Evolutionary conservation across 2,113 vertebrate species (phyloP), one percentile per base, ranked within the genome.

Genomic region (Indicator indicator): DNA sequence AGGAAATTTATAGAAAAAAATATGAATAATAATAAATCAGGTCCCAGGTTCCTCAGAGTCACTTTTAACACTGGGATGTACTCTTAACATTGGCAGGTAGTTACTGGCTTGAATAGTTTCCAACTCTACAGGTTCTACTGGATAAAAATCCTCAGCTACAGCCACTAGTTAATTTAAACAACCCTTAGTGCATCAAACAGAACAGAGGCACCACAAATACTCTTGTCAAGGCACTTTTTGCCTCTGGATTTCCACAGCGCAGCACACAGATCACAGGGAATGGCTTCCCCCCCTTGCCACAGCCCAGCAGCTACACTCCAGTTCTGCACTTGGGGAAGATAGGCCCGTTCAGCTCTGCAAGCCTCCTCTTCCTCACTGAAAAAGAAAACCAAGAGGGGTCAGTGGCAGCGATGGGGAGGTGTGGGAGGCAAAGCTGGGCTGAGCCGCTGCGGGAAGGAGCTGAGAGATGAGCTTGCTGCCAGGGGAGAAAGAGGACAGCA

Each of bases 251-350:
- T 96, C 96, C 95, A 81, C 92, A 72, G 93, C 90, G 92, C 38
- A 96, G 90, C 76, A 88, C 88, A 95, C 88, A 95, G 91, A 86
- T 70, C 63, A 36, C 95, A 16, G 10, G 91, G 91, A 77, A 33
- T 17, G 70, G 84, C 67, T 62, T 81, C 62, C 50, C 50, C 21
- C 21, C 10, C 50, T 10, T 8, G 24, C 50, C 79, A 5, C 24
- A 72, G 36, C 67, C 81, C 81, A 65, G 94, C 74, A 60, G 11
- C 96, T 99, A 99, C 97, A 99, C 98, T 84, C 98, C 98, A 67
- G 98, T 99, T 97, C 99, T 98, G 98, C 99, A 99, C 97, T 99
- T 99, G 86, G 99, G 99, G 96, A 99, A 98, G 98, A 99, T 99
- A 94, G 99, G 99, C 96, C 99, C 99, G 5, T 98, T 98, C 92